Conservation (phyloP, 1,140 invertebrate species). For the Ceratosolen fusciceps region DNA sequence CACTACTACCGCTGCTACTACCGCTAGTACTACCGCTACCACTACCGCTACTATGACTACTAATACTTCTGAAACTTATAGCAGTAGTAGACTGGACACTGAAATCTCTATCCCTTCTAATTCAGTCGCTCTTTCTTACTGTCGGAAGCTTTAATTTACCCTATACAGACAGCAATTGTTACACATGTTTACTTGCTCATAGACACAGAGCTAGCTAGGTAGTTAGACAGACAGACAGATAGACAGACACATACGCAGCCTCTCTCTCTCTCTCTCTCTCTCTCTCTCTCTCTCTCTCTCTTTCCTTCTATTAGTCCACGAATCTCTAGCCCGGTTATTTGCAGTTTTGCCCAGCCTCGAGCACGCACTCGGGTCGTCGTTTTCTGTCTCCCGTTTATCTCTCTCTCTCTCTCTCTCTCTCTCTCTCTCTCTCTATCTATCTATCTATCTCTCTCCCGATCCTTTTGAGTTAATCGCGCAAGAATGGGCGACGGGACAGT, state of each 20-base stretch:
- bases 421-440: background rate
- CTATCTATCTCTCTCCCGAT: background rate
- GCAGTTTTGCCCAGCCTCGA: background rate
- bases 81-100: too few relatives aligned
- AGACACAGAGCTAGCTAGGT: too few relatives aligned
- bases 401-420: background rate
- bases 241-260: too few relatives aligned
- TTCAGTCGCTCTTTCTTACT: background rate
- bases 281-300: background rate
- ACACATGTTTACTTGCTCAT: too few relatives aligned
- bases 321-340: background rate
- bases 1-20: too few relatives aligned
- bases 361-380: background rate
- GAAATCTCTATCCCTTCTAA: background rate
- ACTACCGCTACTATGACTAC: too few relatives aligned
- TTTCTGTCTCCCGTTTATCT: background rate
- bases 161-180: background rate
- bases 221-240: too few relatives aligned
- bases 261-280: background rate
- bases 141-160: slow-evolving; percentile 18
- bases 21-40: too few relatives aligned
- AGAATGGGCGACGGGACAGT: slow-evolving; percentile 11
- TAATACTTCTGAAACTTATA: too few relatives aligned
- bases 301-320: background rate
- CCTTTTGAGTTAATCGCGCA: background rate